A percentile compares a stretch with the other conserved stretches of the same genome.
These are phyloP conservation scores for Pilophorus perplexus DNA, from an alignment of 2,888 invertebrate genomes.

Conservation along the genomic window DNA sequence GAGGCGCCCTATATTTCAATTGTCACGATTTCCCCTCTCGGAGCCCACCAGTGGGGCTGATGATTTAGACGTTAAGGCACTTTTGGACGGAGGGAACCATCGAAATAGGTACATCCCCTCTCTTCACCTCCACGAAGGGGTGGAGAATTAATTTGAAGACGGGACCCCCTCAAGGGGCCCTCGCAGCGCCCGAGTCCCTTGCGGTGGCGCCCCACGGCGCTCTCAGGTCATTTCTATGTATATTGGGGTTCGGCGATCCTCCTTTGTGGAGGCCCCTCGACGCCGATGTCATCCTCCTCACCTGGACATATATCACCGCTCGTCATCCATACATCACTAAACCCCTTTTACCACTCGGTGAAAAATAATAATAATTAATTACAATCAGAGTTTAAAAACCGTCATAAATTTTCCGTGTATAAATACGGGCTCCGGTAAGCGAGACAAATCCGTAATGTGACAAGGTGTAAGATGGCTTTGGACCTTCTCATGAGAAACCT, in stretches of 20 bases:
- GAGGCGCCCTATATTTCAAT: conserved; percentile 39
- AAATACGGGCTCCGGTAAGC: conserved; percentile 21
- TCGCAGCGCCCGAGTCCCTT: background rate
- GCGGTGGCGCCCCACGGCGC: conserved; percentile 41
- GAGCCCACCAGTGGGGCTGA: conserved; percentile 12
- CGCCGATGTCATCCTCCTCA: conserved; percentile 39
- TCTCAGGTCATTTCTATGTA: conserved; percentile 44
- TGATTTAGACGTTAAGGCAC: conserved; percentile 40
- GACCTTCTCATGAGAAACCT: conserved; percentile 21
- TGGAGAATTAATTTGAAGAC: conserved; percentile 44
- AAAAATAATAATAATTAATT: conserved; percentile 41
- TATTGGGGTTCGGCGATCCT: conserved; percentile 34
- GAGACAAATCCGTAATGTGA: conserved; percentile 22
- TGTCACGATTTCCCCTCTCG: conserved; percentile 29
- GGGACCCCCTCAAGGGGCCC: conserved; percentile 15
- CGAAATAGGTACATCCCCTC: background rate
- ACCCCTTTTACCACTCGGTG: conserved; percentile 21
- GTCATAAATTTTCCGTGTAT: conserved; percentile 23
- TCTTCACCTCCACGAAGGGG: conserved; percentile 3
- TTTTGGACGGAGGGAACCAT: background rate
- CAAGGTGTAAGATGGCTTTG: conserved; percentile 16
- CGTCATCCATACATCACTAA: conserved; percentile 35
- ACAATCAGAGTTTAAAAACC: conserved; percentile 28
- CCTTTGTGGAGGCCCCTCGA: conserved; percentile 6
- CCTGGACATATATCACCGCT: conserved; percentile 39